Evolutionary conservation across 2,113 vertebrate species (phyloP).

Genomic region (Prochilodus magdalenae): DNA sequence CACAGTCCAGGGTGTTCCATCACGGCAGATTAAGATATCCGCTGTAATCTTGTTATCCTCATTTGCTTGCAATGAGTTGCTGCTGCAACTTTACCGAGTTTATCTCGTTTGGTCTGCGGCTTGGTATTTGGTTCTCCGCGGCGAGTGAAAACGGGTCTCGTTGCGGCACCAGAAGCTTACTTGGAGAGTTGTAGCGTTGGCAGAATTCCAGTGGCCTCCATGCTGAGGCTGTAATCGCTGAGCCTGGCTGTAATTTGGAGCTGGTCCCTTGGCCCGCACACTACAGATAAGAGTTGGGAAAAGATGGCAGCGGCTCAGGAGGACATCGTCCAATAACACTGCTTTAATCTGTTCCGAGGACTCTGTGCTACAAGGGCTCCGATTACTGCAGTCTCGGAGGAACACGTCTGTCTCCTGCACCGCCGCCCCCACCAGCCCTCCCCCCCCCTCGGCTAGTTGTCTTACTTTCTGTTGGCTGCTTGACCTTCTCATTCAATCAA

Average conservation of each 20-base stretch:
- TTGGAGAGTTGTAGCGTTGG: background rate
- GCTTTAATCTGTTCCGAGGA: slow-evolving; percentile 32
- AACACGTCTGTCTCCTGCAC: background rate
- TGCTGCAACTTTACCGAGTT: background rate
- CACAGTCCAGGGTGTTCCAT: background rate
- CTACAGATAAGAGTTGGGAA: slow-evolving; percentile 29
- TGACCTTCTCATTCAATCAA: slow-evolving; percentile 2
- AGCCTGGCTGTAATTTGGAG: slow-evolving; percentile 20
- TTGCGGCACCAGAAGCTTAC: background rate
- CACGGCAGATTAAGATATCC: background rate
- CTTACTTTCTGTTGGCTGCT: background rate
- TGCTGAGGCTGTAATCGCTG: slow-evolving; percentile 17
- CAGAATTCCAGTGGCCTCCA: background rate
- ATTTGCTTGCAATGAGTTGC: background rate
- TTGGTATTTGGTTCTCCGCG: background rate
- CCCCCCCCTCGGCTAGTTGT: background rate
- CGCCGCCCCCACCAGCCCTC: too few species aligned
- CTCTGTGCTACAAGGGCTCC: background rate
- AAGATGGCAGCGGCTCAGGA: slow-evolving; percentile 8
- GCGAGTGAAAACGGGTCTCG: background rate
- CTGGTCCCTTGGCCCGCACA: background rate
- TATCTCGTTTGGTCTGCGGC: background rate
- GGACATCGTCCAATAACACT: slow-evolving; percentile 13
- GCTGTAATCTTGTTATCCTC: background rate
- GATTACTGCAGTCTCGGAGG: background rate